A percentile compares a stretch with the other conserved stretches of the same genome.
phyloP scores from a whole-genome alignment of 2,797 vertebrate genomes.

The Orientallactaga sibirica region DNA sequence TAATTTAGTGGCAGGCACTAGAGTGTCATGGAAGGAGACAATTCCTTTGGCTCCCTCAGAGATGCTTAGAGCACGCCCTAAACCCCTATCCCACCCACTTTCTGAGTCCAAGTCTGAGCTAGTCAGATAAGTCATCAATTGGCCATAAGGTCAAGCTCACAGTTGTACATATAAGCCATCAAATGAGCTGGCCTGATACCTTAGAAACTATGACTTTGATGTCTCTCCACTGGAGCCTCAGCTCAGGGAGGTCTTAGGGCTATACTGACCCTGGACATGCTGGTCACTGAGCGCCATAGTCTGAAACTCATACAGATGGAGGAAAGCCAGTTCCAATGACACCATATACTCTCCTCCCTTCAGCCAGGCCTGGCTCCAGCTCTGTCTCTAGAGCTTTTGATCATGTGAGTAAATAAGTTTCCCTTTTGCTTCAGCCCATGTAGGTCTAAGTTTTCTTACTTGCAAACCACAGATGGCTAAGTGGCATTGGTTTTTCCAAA shows the following conservation, averaged over 20 bases:
- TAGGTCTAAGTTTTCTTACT: not conserved
- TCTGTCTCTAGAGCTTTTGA: not conserved
- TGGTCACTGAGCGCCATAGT: not conserved
- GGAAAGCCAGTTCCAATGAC: not conserved
- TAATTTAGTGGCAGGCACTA: accelerated
- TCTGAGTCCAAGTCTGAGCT: not conserved
- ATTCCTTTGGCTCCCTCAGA: not conserved
- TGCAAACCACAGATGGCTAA: not conserved
- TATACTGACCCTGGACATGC: not conserved
- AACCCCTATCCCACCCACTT: not conserved
- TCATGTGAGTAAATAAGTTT: not conserved
- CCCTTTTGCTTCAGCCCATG: not conserved
- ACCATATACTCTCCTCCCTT: no score
- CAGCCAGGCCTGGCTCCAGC: not conserved
- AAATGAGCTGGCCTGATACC: not conserved
- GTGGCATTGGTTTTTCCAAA: accelerated
- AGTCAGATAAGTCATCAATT: not conserved
- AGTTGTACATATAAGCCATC: not conserved
- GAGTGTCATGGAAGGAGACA: not conserved
- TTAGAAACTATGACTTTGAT: not conserved
- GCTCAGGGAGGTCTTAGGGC: not conserved
- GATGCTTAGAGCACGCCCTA: not conserved
- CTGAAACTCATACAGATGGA: not conserved
- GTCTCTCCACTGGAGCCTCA: not conserved
- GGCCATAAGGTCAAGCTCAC: not conserved